A percentile compares a stretch with the other conserved stretches of the same genome.
phyloP scores from a whole-genome alignment of 2,888 invertebrate genomes.

The Elgonia sp. region DNA sequence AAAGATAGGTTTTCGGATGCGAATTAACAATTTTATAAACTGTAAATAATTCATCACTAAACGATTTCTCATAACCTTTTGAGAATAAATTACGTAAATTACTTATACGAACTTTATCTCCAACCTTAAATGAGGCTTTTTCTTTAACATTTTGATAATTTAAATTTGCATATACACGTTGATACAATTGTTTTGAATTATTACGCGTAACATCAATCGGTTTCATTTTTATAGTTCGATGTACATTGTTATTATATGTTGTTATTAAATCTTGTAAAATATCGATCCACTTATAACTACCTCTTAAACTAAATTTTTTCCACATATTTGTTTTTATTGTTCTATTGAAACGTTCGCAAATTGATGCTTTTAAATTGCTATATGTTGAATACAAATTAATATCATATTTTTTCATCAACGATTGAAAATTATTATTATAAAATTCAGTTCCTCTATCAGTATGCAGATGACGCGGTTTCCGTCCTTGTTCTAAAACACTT shows the following conservation, averaged over 20 bases:
- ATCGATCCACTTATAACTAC: neutral
- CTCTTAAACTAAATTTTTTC: too few relatives aligned
- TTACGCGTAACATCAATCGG: slow-evolving; percentile 69
- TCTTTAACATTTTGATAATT: neutral
- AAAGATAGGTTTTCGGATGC: slow-evolving; percentile 75
- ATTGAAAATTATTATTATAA: slow-evolving; percentile 73
- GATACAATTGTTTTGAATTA: slow-evolving; percentile 81
- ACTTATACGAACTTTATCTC: slow-evolving; percentile 74
- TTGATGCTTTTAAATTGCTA: slow-evolving; percentile 69
- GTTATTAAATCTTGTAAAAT: slow-evolving; percentile 54
- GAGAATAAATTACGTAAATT: slow-evolving; percentile 81
- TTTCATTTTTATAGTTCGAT: slow-evolving; percentile 39
- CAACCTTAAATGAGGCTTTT: slow-evolving; percentile 61
- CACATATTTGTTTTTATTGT: slow-evolving; percentile 73
- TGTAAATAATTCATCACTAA: too few relatives aligned
- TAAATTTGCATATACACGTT: slow-evolving; percentile 67
- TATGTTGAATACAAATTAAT: slow-evolving; percentile 77
- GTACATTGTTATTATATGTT: slow-evolving; percentile 74
- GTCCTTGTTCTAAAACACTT: neutral
- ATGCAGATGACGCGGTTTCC: slow-evolving; percentile 49
- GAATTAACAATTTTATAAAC: slow-evolving; percentile 80
- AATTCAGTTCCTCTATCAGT: slow-evolving; percentile 78
- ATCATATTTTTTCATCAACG: slow-evolving; percentile 21
- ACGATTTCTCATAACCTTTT: slow-evolving; percentile 83
- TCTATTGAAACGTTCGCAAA: neutral